These are phyloP conservation scores for Camelus bactrianus DNA, from an alignment of 2,113 vertebrate species.

Conservation along the genomic window DNA sequence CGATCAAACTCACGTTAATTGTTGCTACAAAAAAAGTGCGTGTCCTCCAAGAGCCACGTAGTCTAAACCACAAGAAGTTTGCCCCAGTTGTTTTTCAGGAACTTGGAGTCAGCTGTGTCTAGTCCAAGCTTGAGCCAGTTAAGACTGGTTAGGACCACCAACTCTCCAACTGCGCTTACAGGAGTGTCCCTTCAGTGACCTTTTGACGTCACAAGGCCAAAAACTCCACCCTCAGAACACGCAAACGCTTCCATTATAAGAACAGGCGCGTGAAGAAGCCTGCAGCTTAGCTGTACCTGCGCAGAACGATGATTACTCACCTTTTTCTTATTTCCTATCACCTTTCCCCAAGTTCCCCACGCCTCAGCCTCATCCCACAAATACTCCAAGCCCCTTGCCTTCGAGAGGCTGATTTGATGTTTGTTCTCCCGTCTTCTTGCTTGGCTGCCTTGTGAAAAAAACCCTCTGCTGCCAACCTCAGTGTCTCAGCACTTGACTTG, in stretches of 20 bases:
- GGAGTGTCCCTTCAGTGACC: no score
- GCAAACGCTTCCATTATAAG: not conserved
- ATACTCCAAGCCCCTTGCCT: not conserved
- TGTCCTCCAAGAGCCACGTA: not conserved
- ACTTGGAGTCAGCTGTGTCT: not conserved
- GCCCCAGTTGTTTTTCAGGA: not conserved
- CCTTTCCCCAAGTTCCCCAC: not conserved
- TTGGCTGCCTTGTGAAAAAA: not conserved
- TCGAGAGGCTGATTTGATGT: not conserved
- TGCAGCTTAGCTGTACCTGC: not conserved
- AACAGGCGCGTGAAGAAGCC: not conserved
- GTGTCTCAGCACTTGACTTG: not conserved
- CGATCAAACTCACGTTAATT: not conserved
- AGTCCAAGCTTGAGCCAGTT: not conserved
- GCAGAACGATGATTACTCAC: not conserved
- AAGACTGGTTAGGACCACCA: not conserved
- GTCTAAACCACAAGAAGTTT: not conserved
- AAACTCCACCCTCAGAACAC: not conserved
- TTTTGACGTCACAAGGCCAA: not conserved
- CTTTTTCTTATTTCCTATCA: not conserved
- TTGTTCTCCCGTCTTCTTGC: not conserved
- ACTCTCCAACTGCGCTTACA: not conserved
- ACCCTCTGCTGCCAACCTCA: not conserved
- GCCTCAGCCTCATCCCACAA: not conserved
- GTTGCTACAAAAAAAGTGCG: not conserved